Evolutionary conservation across 35 echinoderm and acorn worm genomes (phyloP), one percentile per base, ranked within the genome.

Genomic region (Ophioderma brevispina): DNA sequence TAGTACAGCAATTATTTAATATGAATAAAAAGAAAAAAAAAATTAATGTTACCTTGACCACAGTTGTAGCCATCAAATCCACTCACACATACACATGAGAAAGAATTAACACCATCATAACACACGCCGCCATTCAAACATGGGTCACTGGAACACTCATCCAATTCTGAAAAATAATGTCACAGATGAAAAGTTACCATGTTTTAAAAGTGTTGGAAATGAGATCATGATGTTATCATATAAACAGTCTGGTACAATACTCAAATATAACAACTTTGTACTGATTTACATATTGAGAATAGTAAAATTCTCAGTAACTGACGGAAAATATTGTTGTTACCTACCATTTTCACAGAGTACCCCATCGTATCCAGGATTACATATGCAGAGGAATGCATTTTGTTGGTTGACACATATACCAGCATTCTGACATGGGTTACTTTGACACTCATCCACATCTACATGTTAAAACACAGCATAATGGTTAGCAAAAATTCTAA

Each of bases 281-380:
- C n/a, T n/a, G n/a, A n/a, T n/a, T n/a, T n/a, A n/a, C n/a, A n/a
- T n/a, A n/a, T n/a, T n/a, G n/a, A n/a, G n/a, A n/a, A n/a, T n/a
- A n/a, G n/a, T n/a, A n/a, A n/a, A n/a, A n/a, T n/a, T n/a, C n/a
- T n/a, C n/a, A n/a, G n/a, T n/a, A n/a, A n/a, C n/a, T n/a, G n/a
- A n/a, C n/a, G n/a, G n/a, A n/a, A n/a, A n/a, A n/a, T n/a, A n/a
- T n/a, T n/a, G n/a, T n/a, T n/a, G n/a, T n/a, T 46, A 32, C 88
- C 82, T 23, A 91, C 89, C 81, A 39, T 23, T 82, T 75, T 82
- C 50, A 92, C 92, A 93, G 33, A 88, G 78, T 0, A 46, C 39
- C 13, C 92, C 92, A 37, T 15, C 63, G 39, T 19, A 93, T 35
- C 86, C 86, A 36, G 85, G 78, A 30, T 38, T 76, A 84, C 92